Evolutionary conservation across 1,140 invertebrate species (phyloP).

Genomic region (Drosophila sucinea): DNA sequence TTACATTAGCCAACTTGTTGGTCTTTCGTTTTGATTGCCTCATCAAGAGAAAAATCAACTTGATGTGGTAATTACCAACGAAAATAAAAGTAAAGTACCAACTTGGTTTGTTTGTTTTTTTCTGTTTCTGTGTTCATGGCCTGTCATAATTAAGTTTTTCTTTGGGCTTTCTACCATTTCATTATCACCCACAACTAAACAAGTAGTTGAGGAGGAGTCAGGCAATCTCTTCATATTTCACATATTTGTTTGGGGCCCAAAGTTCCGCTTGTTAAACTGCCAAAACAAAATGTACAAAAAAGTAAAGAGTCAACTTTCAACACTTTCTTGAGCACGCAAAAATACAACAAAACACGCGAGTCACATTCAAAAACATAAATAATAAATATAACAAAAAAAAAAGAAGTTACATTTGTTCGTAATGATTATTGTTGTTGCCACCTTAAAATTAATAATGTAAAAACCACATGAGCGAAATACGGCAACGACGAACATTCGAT

Average conservation of each 20-base stretch:
- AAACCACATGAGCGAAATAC: background rate
- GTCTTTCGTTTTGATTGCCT: constrained; percentile 12
- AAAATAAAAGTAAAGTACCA: constrained; percentile 15
- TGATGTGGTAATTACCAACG: constrained; percentile 14
- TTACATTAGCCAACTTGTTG: constrained; percentile 10
- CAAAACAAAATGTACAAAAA: constrained; percentile 9
- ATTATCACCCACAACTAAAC: constrained; percentile 8
- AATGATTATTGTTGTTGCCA: constrained; percentile 9
- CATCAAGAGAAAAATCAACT: constrained; percentile 16
- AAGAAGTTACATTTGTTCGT: constrained; percentile 12
- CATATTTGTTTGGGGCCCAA: background rate
- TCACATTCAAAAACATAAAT: constrained; percentile 12
- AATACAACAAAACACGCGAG: constrained; percentile 21
- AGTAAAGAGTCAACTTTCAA: constrained; percentile 29
- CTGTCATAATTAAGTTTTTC: constrained; percentile 24
- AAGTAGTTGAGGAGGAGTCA: background rate
- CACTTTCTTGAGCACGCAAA: constrained; percentile 21
- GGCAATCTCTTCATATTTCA: constrained; percentile 1
- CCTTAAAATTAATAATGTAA: constrained; percentile 15
- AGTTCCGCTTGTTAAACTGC: constrained; percentile 18
- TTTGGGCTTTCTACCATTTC: constrained; percentile 14
- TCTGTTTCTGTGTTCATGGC: constrained; percentile 8
- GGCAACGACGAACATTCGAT: background rate
- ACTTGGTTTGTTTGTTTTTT: too few relatives aligned
- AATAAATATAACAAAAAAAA: constrained; percentile 1